These are phyloP conservation scores for Champsocephalus esox DNA, from an alignment of 2,797 vertebrate species.

Conservation along the genomic window DNA sequence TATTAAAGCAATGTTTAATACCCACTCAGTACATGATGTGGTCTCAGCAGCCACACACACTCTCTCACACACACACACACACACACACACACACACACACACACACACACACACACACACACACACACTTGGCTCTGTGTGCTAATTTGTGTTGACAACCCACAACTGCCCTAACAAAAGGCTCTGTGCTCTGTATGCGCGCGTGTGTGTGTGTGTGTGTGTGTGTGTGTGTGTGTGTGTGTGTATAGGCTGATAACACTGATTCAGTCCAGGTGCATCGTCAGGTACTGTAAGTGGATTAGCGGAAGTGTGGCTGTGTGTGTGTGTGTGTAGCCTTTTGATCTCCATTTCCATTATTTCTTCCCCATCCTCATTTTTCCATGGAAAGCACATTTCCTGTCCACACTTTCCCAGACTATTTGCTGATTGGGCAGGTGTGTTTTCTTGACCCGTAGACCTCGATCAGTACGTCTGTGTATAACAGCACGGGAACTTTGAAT, in stretches of 20 bases:
- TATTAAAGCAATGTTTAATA: background rate
- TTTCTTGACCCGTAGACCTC: slow-evolving; percentile 23
- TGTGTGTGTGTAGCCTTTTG: slow-evolving; percentile 4
- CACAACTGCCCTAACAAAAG: slow-evolving; percentile 67
- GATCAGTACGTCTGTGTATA: background rate
- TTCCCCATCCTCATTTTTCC: background rate
- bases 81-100: slow-evolving; percentile 30
- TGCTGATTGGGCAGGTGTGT: slow-evolving; percentile 18
- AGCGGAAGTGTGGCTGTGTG: background rate
- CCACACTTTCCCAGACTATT: background rate
- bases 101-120: slow-evolving; percentile 24
- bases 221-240: background rate
- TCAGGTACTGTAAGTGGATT: slow-evolving; percentile 45
- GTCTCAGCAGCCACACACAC: slow-evolving; percentile 36
- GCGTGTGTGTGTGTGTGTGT: background rate
- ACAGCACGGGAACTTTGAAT: background rate
- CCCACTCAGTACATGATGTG: slow-evolving; percentile 41
- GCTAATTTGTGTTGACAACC: slow-evolving; percentile 66
- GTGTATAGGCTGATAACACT: slow-evolving; percentile 45
- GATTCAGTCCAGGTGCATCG: slow-evolving; percentile 37
- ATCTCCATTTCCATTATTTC: background rate
- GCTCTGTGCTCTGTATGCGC: slow-evolving; percentile 60
- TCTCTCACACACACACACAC: slow-evolving; percentile 7
- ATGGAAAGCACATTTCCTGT: slow-evolving; percentile 18
- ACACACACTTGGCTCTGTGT: slow-evolving; percentile 56